phyloP scores from a whole-genome alignment of 2,113 vertebrate genomes.

The Rhynchomys soricoides region DNA sequence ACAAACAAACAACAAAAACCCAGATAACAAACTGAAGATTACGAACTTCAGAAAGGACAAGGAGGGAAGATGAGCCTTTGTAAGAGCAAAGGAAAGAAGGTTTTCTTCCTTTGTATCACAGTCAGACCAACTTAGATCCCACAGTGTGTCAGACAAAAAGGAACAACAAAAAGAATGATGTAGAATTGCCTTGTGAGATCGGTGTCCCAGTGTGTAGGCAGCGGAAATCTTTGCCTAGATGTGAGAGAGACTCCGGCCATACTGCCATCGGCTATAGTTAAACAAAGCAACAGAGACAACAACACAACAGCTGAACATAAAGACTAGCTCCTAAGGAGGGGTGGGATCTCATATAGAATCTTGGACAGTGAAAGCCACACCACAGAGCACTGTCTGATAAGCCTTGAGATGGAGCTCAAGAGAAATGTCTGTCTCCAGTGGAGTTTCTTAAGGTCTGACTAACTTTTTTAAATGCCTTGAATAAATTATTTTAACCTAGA shows the following conservation, averaged over 20 bases:
- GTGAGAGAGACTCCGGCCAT: background rate
- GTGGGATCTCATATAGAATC: background rate
- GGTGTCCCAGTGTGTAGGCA: background rate
- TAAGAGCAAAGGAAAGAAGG: background rate
- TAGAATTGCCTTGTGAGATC: background rate
- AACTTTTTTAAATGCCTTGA: background rate
- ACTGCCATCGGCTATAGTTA: background rate
- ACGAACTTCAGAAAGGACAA: background rate
- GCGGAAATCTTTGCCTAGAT: background rate
- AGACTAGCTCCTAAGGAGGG: background rate
- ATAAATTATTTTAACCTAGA: background rate
- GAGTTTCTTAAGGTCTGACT: background rate
- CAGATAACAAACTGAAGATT: background rate
- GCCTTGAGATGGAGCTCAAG: background rate
- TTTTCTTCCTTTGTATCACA: background rate
- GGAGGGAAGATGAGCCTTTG: background rate
- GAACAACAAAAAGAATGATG: no score
- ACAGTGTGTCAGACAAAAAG: background rate
- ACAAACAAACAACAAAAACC: background rate
- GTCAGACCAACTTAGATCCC: background rate
- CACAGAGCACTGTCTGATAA: background rate
- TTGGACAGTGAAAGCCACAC: background rate
- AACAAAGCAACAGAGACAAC: background rate
- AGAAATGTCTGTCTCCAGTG: conserved; percentile 7
- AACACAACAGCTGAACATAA: background rate